Percentiles rank a stretch among this genome's conserved stretches.
phyloP scores from a whole-genome alignment of 2,797 vertebrate genomes.

The Emys orbicularis region DNA sequence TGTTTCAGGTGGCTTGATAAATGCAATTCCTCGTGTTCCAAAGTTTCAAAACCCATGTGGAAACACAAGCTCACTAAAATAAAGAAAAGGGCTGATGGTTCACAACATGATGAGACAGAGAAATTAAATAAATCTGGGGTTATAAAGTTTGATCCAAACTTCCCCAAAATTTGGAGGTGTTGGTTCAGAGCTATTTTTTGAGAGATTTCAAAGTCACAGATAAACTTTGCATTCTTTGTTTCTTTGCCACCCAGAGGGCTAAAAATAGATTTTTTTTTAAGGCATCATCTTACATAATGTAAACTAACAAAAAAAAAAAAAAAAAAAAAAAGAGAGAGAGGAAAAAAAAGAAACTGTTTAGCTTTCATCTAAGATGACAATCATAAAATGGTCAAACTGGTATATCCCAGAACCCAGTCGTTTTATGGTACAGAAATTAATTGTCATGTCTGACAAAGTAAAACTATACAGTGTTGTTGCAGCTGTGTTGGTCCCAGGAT shows the following conservation, averaged over 20 bases:
- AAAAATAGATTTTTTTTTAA: slow-evolving; percentile 41
- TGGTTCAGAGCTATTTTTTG: slow-evolving; percentile 8
- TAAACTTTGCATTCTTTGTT: slow-evolving; percentile 13
- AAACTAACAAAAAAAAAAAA: background rate
- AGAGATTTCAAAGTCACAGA: slow-evolving; percentile 28
- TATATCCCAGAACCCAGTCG: background rate
- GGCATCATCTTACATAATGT: background rate
- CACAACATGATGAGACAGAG: background rate
- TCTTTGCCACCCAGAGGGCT: slow-evolving; percentile 13
- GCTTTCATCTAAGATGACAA: slow-evolving; percentile 15
- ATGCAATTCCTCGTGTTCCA: slow-evolving; percentile 22
- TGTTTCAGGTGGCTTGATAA: slow-evolving; percentile 32
- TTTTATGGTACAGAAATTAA: background rate
- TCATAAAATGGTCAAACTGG: background rate
- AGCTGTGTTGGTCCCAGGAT: background rate
- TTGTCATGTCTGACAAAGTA: background rate
- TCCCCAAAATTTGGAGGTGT: background rate
- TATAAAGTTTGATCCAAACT: slow-evolving; percentile 25
- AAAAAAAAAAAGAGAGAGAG: background rate
- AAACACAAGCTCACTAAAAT: slow-evolving; percentile 23
- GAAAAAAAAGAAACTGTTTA: background rate
- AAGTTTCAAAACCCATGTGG: background rate
- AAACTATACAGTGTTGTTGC: background rate
- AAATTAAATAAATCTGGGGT: slow-evolving; percentile 3
- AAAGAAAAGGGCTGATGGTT: slow-evolving; percentile 17